Evolutionary conservation across 2,888 invertebrate species (phyloP).

Genomic region (Lydus trimaculatus): DNA sequence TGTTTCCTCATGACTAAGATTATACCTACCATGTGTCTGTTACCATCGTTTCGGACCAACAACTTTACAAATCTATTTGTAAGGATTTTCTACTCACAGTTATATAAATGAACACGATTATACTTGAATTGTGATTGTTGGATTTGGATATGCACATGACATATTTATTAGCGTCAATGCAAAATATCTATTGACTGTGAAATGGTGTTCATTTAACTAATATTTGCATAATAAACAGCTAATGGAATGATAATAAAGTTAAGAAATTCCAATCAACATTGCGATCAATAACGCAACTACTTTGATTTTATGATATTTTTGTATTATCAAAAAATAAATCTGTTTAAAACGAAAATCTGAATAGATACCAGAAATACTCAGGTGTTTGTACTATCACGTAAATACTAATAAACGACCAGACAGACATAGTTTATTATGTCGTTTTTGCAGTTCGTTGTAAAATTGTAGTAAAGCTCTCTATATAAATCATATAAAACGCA

Average conservation of each 20-base stretch:
- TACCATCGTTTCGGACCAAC: constrained; percentile 19
- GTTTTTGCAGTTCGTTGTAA: constrained; percentile 24
- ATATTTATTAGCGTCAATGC: no score
- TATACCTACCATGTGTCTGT: constrained; percentile 30
- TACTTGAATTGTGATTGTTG: neutral
- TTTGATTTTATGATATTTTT: no score
- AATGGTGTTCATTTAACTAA: no score
- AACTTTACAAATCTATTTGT: constrained; percentile 29
- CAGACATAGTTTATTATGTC: constrained; percentile 30
- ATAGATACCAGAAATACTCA: constrained; percentile 21
- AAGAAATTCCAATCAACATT: no score
- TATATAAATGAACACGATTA: neutral
- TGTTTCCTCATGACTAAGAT: constrained; percentile 36
- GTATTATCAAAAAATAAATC: no score
- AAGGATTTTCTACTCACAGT: constrained; percentile 7
- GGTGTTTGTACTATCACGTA: constrained; percentile 31
- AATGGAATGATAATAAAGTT: no score
- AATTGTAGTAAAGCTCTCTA: constrained; percentile 26
- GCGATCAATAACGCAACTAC: no score
- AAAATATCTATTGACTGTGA: no score
- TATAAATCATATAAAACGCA: constrained; percentile 40
- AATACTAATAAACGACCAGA: constrained; percentile 29
- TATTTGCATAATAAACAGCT: no score
- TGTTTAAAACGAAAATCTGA: constrained; percentile 20
- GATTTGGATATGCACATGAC: neutral